Percentiles rank a stretch among this genome's conserved stretches.
These are phyloP conservation scores for Mycogona germanica DNA, from an alignment of 2,888 invertebrate species.

Conservation along the genomic window DNA sequence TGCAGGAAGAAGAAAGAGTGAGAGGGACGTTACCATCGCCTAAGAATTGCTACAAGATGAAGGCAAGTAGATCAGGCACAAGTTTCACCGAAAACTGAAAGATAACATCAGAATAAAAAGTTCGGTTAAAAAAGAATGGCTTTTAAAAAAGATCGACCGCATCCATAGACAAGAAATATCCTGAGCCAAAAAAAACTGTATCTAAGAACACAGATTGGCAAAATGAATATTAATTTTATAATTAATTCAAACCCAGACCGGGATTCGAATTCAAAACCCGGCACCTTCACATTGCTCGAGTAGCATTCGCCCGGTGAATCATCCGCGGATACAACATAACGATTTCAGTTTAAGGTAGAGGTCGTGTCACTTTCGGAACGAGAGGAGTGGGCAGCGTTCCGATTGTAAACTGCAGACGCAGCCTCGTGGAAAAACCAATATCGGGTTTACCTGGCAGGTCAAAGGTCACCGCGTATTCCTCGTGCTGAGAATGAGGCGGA, in stretches of 20 bases:
- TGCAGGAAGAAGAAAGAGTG: slow-evolving; percentile 5
- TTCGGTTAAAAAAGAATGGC: too few relatives aligned
- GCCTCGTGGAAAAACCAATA: too few relatives aligned
- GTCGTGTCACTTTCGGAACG: too few relatives aligned
- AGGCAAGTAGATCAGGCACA: slow-evolving; percentile 17
- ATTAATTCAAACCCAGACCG: too few relatives aligned
- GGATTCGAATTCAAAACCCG: too few relatives aligned
- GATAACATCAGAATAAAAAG: slow-evolving; percentile 7
- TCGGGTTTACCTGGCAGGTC: slow-evolving; percentile 30
- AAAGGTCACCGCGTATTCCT: slow-evolving; percentile 30
- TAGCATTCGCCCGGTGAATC: too few relatives aligned
- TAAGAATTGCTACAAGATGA: slow-evolving; percentile 13
- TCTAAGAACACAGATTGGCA: too few relatives aligned
- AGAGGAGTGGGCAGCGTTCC: not conserved
- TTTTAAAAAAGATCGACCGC: too few relatives aligned
- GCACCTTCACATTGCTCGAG: too few relatives aligned
- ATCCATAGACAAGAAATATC: not conserved
- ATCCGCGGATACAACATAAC: too few relatives aligned
- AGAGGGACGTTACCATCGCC: slow-evolving; percentile 9
- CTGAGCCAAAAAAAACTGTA: not conserved
- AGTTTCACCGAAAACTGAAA: slow-evolving; percentile 13
- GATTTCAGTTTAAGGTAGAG: too few relatives aligned
- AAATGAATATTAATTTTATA: too few relatives aligned
- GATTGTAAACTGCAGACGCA: not conserved
- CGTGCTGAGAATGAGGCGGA: slow-evolving; percentile 24